Evolutionary conservation across 2,113 vertebrate species (phyloP).

Genomic region (Percopsis transmontana): DNA sequence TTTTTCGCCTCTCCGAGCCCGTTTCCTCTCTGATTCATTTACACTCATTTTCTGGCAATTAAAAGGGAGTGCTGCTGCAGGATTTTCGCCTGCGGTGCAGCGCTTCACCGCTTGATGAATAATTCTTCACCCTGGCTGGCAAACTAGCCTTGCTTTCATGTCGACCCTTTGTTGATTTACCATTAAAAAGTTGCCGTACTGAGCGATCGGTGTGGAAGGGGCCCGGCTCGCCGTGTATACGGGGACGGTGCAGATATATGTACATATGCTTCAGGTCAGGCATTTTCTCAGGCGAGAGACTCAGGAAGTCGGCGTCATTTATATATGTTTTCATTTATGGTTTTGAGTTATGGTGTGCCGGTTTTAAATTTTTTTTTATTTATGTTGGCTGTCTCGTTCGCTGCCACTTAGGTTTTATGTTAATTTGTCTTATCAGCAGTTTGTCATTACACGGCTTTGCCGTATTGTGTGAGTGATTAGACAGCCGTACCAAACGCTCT

Average conservation of each 20-base stretch:
- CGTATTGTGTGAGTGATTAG: slow-evolving; percentile 69
- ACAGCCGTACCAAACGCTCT: slow-evolving; percentile 49
- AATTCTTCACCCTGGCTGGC: slow-evolving; percentile 76
- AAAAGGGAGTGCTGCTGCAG: slow-evolving; percentile 76
- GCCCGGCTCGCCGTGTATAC: slow-evolving; percentile 56
- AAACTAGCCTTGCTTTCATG: slow-evolving; percentile 79
- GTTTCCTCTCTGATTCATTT: slow-evolving; percentile 70
- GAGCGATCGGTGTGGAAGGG: slow-evolving; percentile 52
- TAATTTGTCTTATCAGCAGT: slow-evolving; percentile 65
- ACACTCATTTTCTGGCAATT: slow-evolving; percentile 81
- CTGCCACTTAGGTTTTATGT: slow-evolving; percentile 67
- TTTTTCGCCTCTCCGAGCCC: slow-evolving; percentile 40
- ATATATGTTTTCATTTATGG: slow-evolving; percentile 59
- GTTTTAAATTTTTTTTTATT: slow-evolving; percentile 44
- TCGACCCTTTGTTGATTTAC: slow-evolving; percentile 80
- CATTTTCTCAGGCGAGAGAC: slow-evolving; percentile 21
- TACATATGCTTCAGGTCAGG: slow-evolving; percentile 60
- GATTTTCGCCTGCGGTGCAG: slow-evolving; percentile 76
- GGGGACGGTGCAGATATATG: slow-evolving; percentile 69
- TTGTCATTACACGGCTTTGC: slow-evolving; percentile 64
- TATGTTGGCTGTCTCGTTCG: slow-evolving; percentile 61
- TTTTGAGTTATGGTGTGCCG: slow-evolving; percentile 45
- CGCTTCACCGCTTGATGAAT: slow-evolving; percentile 75
- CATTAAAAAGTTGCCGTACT: slow-evolving; percentile 75
- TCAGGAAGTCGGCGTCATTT: slow-evolving; percentile 41